phyloP scores from a whole-genome alignment of 2,113 vertebrate species.

The Sapajus apella region DNA sequence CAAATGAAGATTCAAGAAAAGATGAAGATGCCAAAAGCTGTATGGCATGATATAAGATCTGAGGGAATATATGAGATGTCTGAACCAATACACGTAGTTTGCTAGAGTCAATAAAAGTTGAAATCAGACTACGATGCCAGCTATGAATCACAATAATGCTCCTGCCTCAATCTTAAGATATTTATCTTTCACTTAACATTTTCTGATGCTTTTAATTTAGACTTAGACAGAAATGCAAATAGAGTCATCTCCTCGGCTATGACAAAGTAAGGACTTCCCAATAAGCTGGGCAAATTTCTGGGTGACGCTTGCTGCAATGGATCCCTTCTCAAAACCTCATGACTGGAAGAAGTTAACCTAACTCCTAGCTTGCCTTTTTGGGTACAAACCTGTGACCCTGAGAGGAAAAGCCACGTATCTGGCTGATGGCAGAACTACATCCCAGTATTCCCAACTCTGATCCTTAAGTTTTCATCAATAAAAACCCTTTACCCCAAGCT shows the following conservation, averaged over 20 bases:
- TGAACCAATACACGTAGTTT: neutral
- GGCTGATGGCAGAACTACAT: neutral
- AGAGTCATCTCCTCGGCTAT: neutral
- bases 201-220: constrained; percentile 26
- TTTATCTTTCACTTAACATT: neutral
- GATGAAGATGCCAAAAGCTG: neutral
- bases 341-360: neutral
- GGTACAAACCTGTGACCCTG: neutral
- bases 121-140: neutral
- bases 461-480: neutral
- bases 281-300: neutral
- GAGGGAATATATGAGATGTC: neutral
- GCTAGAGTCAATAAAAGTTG: neutral
- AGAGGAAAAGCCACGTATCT: neutral
- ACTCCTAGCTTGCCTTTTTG: neutral
- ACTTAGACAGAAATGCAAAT: neutral
- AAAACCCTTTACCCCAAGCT: neutral
- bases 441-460: neutral
- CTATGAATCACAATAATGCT: neutral
- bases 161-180: neutral
- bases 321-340: neutral
- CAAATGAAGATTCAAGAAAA: constrained; percentile 2
- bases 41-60: neutral
- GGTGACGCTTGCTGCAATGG: neutral
- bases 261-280: neutral